phyloP scores from a whole-genome alignment of 2,113 vertebrate genomes.

The Zootoca vivipara region DNA sequence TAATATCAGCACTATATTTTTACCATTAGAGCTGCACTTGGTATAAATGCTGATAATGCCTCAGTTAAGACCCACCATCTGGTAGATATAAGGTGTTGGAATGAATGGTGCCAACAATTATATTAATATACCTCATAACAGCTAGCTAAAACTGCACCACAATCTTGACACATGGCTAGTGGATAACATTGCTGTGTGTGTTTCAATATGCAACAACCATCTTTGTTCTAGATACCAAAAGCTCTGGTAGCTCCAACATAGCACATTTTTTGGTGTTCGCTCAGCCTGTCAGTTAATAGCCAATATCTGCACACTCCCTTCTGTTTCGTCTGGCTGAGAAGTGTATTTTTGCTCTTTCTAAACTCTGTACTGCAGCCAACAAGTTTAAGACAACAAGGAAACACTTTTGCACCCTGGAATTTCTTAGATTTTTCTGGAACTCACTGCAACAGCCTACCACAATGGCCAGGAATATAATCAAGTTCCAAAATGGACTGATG shows the following conservation, averaged over 20 bases:
- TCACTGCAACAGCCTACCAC: background rate
- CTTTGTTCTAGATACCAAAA: too few relatives aligned
- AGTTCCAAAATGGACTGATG: background rate
- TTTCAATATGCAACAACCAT: too few relatives aligned
- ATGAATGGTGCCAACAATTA: background rate
- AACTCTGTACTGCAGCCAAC: background rate
- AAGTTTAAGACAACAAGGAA: too few relatives aligned
- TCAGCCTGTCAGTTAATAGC: too few relatives aligned
- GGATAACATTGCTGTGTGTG: too few relatives aligned
- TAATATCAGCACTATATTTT: background rate
- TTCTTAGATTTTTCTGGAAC: background rate
- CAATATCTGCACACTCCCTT: too few relatives aligned
- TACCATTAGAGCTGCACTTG: background rate
- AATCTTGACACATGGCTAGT: too few relatives aligned
- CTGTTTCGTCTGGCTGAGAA: background rate
- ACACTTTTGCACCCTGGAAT: background rate
- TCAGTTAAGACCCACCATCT: background rate
- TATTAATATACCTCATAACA: background rate
- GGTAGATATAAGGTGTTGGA: background rate
- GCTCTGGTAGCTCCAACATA: too few relatives aligned
- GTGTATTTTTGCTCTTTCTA: background rate
- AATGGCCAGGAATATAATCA: background rate
- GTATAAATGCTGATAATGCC: background rate
- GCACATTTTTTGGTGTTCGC: background rate
- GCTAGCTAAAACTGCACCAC: too few relatives aligned